A percentile compares a stretch with the other conserved stretches of the same genome.
These are phyloP conservation scores for Drosophila infuscata DNA, from an alignment of 2,888 invertebrate species.

Conservation along the genomic window DNA sequence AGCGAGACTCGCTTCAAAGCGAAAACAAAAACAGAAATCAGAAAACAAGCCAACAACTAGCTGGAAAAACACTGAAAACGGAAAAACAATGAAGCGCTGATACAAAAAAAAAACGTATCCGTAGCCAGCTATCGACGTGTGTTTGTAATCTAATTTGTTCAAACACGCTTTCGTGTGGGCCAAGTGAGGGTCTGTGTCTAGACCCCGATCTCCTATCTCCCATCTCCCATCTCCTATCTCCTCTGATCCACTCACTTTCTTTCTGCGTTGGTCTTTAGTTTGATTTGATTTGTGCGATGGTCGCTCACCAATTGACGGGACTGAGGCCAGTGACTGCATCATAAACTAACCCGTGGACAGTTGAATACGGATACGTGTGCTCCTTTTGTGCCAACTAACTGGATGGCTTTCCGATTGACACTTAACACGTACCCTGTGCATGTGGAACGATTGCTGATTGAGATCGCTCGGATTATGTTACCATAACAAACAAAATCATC, in stretches of 20 bases:
- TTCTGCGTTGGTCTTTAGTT: conserved; percentile 21
- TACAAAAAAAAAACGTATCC: conserved; percentile 33
- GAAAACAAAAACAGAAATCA: conserved; percentile 30
- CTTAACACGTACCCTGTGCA: conserved; percentile 24
- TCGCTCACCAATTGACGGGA: conserved; percentile 46
- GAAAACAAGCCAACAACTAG: conserved; percentile 21
- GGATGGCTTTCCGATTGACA: conserved; percentile 35
- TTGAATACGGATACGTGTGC: conserved; percentile 6
- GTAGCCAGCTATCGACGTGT: conserved; percentile 16
- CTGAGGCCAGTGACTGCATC: conserved; percentile 39
- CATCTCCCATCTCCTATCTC: not conserved
- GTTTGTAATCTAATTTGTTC: conserved; percentile 65
- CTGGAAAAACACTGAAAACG: conserved; percentile 41
- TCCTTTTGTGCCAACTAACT: conserved; percentile 23
- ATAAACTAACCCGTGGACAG: conserved; percentile 33
- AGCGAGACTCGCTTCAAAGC: conserved; percentile 40
- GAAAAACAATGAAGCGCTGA: conserved; percentile 59
- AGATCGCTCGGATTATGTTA: conserved; percentile 13
- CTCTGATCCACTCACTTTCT: conserved; percentile 46
- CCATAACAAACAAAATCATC: conserved; percentile 10
- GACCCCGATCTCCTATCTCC: not conserved
- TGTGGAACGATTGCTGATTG: conserved; percentile 25
- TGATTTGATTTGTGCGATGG: conserved; percentile 48
- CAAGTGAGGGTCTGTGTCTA: conserved; percentile 28
- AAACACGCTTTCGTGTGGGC: conserved; percentile 61